Conservation (phyloP, 2,113 vertebrate species). For the Talpa occidentalis region DNA sequence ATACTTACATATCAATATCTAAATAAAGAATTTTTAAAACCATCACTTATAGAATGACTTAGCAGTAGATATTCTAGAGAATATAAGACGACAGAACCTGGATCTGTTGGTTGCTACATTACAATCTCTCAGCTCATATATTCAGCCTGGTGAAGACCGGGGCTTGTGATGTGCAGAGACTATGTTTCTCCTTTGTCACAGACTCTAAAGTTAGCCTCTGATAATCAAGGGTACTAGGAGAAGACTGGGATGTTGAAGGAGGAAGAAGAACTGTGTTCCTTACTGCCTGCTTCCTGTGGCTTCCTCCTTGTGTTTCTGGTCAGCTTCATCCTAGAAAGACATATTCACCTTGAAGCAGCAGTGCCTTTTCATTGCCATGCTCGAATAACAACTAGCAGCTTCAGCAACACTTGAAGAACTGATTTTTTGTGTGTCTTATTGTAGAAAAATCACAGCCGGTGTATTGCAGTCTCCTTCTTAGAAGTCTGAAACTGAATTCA, state of each 20-base stretch:
- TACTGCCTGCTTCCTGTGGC: neutral
- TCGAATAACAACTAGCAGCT: neutral
- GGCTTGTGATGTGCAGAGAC: neutral
- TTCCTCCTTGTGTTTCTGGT: neutral
- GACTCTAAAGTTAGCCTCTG: neutral
- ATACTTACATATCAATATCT: neutral
- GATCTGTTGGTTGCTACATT: neutral
- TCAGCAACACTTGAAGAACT: neutral
- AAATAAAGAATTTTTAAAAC: neutral
- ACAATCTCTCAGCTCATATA: neutral
- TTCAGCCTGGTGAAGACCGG: neutral
- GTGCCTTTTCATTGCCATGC: neutral
- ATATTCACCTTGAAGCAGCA: neutral
- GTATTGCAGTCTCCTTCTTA: neutral
- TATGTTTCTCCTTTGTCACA: neutral
- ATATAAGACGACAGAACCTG: neutral
- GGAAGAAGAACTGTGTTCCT: neutral
- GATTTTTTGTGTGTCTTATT: neutral
- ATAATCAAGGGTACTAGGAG: neutral
- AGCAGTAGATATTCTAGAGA: neutral
- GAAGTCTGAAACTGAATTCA: neutral
- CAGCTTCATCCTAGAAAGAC: neutral
- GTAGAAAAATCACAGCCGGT: neutral
- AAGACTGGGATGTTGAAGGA: neutral
- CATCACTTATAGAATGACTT: slow-evolving; percentile 24